Evolutionary conservation across 2,113 vertebrate genomes (phyloP).

Genomic region (Peromyscus maniculatus): DNA sequence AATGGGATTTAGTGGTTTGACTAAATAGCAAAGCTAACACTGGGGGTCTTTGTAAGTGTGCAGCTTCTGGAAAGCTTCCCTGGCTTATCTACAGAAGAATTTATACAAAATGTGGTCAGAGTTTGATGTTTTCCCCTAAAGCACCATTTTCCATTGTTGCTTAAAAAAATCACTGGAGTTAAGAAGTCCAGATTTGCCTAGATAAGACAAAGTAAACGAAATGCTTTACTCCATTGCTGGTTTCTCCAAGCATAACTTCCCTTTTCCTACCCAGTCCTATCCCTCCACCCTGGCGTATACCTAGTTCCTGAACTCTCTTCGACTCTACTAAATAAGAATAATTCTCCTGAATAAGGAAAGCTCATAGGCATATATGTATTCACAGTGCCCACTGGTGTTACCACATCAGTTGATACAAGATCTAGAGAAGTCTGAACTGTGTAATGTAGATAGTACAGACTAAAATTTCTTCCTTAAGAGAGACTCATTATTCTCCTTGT

Average conservation of each 20-base stretch:
- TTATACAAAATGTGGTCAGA: constrained; percentile 59
- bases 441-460: constrained; percentile 71
- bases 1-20: constrained; percentile 31
- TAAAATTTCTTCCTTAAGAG: constrained; percentile 71
- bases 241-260: constrained; percentile 11
- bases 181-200: constrained; percentile 57
- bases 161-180: constrained; percentile 46
- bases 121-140: constrained; percentile 39
- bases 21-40: constrained; percentile 56
- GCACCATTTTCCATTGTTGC: constrained; percentile 56
- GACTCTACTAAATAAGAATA: not conserved
- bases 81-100: constrained; percentile 55
- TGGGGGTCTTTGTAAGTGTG: constrained; percentile 9
- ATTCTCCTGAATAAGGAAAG: constrained; percentile 63
- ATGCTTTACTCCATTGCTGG: not conserved
- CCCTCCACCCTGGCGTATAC: not conserved
- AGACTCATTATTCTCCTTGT: constrained; percentile 16
- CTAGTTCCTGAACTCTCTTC: not conserved
- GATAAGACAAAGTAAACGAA: constrained; percentile 58
- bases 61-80: constrained; percentile 46
- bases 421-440: constrained; percentile 68
- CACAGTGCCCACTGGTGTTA: constrained; percentile 58
- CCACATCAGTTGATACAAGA: constrained; percentile 67
- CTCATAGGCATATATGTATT: constrained; percentile 43
- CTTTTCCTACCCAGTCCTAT: not conserved